Evolutionary conservation across 2,113 vertebrate genomes (phyloP).

Genomic region (Oncorhynchus mykiss): DNA sequence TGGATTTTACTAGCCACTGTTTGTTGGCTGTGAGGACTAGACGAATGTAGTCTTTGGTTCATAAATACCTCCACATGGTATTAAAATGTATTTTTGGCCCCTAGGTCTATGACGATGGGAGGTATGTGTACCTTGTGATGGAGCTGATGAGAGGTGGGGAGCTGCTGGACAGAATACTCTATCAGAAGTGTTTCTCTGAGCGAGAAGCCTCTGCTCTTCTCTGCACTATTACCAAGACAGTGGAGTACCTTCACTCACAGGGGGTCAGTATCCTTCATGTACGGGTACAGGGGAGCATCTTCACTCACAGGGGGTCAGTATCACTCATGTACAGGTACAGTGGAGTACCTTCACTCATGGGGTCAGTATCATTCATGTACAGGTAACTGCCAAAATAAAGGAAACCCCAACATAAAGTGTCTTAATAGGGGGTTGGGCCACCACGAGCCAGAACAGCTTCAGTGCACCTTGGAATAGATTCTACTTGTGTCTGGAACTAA

Average conservation of each 20-base stretch:
- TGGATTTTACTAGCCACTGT: too few relatives aligned
- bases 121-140: constrained; percentile 87
- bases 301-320: too few relatives aligned
- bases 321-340: too few relatives aligned
- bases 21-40: too few relatives aligned
- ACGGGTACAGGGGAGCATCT: neutral
- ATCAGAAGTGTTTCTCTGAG: constrained; percentile 86
- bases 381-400: too few relatives aligned
- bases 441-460: too few relatives aligned
- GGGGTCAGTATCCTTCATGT: constrained; percentile 74
- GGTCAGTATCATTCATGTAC: too few relatives aligned
- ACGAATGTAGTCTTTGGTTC: neutral
- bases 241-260: constrained; percentile 94
- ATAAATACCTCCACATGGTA: neutral
- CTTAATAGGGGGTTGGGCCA: too few relatives aligned
- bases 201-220: constrained; percentile 87
- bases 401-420: too few relatives aligned
- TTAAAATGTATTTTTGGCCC: neutral
- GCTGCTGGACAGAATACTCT: constrained; percentile 87
- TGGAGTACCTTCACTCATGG: too few relatives aligned
- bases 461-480: too few relatives aligned
- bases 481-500: too few relatives aligned
- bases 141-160: constrained; percentile 91
- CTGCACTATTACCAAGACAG: constrained; percentile 85
- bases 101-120: constrained; percentile 92